Percentiles rank a stretch among this genome's conserved stretches.
phyloP scores from a whole-genome alignment of 2,888 invertebrate genomes.

The Seladonia tumulorum region DNA sequence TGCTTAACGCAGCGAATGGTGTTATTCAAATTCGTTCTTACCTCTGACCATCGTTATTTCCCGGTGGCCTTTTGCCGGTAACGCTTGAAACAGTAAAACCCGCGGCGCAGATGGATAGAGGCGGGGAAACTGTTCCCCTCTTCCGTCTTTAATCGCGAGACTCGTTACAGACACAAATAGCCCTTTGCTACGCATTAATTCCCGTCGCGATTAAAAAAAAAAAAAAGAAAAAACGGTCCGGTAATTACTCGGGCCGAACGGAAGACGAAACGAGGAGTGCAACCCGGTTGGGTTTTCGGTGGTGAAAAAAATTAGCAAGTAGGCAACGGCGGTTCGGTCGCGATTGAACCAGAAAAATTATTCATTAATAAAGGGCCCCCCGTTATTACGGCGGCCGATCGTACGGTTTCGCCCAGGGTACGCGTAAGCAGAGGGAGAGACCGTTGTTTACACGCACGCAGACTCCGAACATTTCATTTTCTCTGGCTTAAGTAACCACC shows the following conservation, averaged over 20 bases:
- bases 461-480: slow-evolving; percentile 80
- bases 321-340: background rate
- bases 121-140: slow-evolving; percentile 25
- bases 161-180: slow-evolving; percentile 45
- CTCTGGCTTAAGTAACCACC: slow-evolving; percentile 82
- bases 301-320: slow-evolving; percentile 1
- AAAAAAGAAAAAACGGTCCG: slow-evolving; percentile 49
- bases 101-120: background rate
- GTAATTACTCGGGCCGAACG: slow-evolving; percentile 51
- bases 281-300: background rate
- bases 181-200: slow-evolving; percentile 47
- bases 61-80: slow-evolving; percentile 53
- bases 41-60: slow-evolving; percentile 44
- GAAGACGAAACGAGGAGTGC: background rate
- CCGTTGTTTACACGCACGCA: slow-evolving; percentile 74
- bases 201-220: slow-evolving; percentile 53
- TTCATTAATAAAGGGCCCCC: slow-evolving; percentile 52
- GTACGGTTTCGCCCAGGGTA: background rate
- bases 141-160: slow-evolving; percentile 32
- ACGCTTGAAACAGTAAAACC: slow-evolving; percentile 49
- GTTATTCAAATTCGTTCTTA: slow-evolving; percentile 77
- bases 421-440: background rate
- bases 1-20: slow-evolving; percentile 78
- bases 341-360: slow-evolving; percentile 31
- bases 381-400: slow-evolving; percentile 39